phyloP scores from a whole-genome alignment of 2,113 vertebrate genomes.

The Labrus mixtus region DNA sequence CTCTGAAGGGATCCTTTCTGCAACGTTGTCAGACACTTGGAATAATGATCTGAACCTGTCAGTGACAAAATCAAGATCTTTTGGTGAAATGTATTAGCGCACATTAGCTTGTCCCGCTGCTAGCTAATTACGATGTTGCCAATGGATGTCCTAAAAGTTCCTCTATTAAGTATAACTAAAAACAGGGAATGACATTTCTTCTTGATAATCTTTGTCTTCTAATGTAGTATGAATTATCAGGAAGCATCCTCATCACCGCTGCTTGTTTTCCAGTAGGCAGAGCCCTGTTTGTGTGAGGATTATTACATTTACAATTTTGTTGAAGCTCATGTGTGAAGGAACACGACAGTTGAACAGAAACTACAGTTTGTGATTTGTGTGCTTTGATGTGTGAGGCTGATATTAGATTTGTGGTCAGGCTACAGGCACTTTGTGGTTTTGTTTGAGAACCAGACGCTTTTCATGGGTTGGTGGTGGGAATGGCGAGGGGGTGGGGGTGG shows the following conservation, averaged over 20 bases:
- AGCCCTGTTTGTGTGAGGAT: slow-evolving; percentile 13
- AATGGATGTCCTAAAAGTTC: no score
- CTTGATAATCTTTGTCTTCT: no score
- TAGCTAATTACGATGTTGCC: no score
- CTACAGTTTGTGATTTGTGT: slow-evolving; percentile 29
- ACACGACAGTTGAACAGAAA: slow-evolving; percentile 54
- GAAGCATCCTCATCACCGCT: slow-evolving; percentile 20
- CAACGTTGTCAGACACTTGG: no score
- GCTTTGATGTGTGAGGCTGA: slow-evolving; percentile 62
- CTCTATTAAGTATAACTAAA: no score
- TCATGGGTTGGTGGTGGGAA: slow-evolving; percentile 35
- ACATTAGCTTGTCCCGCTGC: no score
- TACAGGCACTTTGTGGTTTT: slow-evolving; percentile 66
- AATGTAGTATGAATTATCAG: not conserved
- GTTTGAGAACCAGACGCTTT: slow-evolving; percentile 53
- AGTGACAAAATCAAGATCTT: no score
- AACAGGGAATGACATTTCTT: no score
- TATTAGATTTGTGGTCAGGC: slow-evolving; percentile 60
- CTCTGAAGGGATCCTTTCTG: no score
- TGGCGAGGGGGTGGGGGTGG: not conserved
- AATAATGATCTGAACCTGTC: no score
- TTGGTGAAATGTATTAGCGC: no score
- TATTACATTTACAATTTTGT: slow-evolving; percentile 40
- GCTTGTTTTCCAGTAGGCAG: slow-evolving; percentile 27
- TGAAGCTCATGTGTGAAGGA: slow-evolving; percentile 49